Percentiles rank a stretch among this genome's conserved stretches.
These are phyloP conservation scores for Morinoia aosen DNA, from an alignment of 2,888 invertebrate genomes.

Conservation along the genomic window DNA sequence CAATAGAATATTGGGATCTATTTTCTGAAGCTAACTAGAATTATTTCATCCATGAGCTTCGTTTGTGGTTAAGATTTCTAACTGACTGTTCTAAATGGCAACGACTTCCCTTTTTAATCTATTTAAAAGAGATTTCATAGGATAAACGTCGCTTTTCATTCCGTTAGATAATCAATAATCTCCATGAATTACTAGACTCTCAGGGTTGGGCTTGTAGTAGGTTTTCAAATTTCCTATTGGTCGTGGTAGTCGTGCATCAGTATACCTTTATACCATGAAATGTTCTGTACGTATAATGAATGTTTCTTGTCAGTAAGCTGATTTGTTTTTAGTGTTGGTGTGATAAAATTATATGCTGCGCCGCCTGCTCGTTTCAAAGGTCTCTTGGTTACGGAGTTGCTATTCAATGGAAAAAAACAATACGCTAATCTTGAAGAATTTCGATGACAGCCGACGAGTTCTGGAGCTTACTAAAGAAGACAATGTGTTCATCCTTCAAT, in stretches of 20 bases:
- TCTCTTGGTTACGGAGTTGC: background rate
- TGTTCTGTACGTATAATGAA: constrained; percentile 35
- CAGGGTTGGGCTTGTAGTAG: background rate
- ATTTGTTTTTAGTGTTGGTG: constrained; percentile 35
- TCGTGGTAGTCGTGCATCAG: background rate
- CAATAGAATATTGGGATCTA: constrained; percentile 30
- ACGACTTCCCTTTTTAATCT: constrained; percentile 7
- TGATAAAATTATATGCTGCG: constrained; percentile 9
- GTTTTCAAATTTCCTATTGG: background rate
- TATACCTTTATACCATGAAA: constrained; percentile 21
- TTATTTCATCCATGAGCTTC: constrained; percentile 17
- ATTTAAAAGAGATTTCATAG: constrained; percentile 12
- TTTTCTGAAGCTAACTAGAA: constrained; percentile 1
- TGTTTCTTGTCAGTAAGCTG: constrained; percentile 12
- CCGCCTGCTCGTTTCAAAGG: background rate
- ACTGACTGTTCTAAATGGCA: background rate
- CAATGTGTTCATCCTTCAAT: constrained; percentile 17
- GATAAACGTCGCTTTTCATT: background rate
- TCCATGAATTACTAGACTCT: background rate
- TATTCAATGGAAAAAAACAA: background rate
- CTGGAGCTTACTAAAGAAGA: background rate
- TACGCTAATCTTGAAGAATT: background rate
- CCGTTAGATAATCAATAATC: background rate
- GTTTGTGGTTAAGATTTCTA: background rate
- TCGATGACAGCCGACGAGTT: background rate